A percentile compares a stretch with the other conserved stretches of the same genome.
These are phyloP conservation scores for Chironomus striatipennis DNA, from an alignment of 1,140 invertebrate genomes.

Conservation along the genomic window DNA sequence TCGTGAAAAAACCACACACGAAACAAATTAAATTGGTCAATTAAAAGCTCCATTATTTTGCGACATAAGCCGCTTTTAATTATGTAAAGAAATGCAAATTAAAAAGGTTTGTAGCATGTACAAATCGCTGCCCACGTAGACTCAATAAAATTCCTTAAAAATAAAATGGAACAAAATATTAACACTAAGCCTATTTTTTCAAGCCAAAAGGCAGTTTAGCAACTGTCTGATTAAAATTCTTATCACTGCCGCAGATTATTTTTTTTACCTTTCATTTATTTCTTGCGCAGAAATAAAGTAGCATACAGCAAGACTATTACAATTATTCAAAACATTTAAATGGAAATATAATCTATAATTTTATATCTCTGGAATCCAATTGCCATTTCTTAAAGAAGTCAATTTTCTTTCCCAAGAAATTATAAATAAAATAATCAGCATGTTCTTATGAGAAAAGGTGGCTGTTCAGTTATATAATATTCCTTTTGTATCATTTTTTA, in stretches of 20 bases:
- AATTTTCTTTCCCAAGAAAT: too few relatives aligned
- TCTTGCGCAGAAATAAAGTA: too few relatives aligned
- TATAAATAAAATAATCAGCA: too few relatives aligned
- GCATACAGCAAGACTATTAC: neutral
- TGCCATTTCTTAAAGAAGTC: neutral
- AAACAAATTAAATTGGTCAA: constrained; percentile 8
- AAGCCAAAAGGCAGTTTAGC: neutral
- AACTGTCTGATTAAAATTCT: constrained; percentile 23
- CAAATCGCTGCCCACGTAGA: neutral
- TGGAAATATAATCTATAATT: neutral
- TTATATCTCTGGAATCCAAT: neutral
- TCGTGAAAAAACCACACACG: neutral
- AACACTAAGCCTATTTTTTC: neutral
- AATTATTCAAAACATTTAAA: constrained; percentile 18
- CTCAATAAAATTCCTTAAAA: neutral
- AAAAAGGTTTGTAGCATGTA: neutral
- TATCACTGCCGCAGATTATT: neutral
- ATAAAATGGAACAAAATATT: neutral
- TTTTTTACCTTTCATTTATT: too few relatives aligned
- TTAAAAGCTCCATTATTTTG: neutral
- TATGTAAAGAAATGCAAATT: too few relatives aligned
- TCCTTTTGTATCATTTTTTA: too few relatives aligned
- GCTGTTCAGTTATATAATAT: too few relatives aligned
- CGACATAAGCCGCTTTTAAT: too few relatives aligned
- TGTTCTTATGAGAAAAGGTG: too few relatives aligned